Percentiles rank a stretch among this genome's conserved stretches.
These are phyloP conservation scores for Drosophila obscura DNA, from an alignment of 1,140 invertebrate species.

Conservation along the genomic window DNA sequence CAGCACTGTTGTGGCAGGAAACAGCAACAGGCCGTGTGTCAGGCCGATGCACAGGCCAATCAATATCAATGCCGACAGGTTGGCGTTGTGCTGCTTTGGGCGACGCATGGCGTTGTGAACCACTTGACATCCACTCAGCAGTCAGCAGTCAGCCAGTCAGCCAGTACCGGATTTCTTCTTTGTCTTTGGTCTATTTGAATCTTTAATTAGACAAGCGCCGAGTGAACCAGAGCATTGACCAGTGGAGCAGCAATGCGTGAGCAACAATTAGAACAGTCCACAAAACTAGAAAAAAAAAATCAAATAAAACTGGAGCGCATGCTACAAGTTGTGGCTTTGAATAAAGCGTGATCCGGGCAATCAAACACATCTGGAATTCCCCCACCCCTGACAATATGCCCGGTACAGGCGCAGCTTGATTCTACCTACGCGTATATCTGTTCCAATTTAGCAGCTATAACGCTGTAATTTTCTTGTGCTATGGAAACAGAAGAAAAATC, in stretches of 20 bases:
- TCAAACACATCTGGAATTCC: neutral
- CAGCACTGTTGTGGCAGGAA: conserved; percentile 38
- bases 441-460: no score
- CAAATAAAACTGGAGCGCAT: conserved; percentile 56
- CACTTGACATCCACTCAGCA: neutral
- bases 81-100: conserved; percentile 43
- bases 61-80: conserved; percentile 19
- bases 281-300: conserved; percentile 16
- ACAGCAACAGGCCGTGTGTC: conserved; percentile 31
- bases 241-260: conserved; percentile 44
- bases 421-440: no score
- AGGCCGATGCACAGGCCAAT: conserved; percentile 18
- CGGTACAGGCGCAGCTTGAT: no score
- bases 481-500: no score
- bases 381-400: no score
- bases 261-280: conserved; percentile 58
- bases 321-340: neutral
- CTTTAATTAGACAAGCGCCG: conserved; percentile 51
- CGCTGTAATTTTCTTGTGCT: no score
- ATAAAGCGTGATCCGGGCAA: conserved; percentile 19
- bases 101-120: conserved; percentile 61
- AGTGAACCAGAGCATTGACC: conserved; percentile 31
- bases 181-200: conserved; percentile 59
- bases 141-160: no score
- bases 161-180: conserved; percentile 2